These are phyloP conservation scores for Chloroceryle aenea DNA, from an alignment of 2,113 vertebrate genomes.

Conservation along the genomic window DNA sequence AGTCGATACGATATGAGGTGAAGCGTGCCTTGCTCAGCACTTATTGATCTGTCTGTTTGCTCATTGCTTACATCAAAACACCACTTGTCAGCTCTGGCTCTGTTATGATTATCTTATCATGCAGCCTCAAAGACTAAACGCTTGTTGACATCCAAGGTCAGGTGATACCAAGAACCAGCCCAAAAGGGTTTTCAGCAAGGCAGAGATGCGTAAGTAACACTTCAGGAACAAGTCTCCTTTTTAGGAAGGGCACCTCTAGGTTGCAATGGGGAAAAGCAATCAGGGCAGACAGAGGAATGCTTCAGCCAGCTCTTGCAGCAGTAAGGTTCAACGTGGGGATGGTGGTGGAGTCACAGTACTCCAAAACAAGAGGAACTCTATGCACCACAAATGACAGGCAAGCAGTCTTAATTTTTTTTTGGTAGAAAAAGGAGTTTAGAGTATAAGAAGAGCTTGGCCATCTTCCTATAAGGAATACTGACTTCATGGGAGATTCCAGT, in stretches of 20 bases:
- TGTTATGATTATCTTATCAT: slow-evolving; percentile 76
- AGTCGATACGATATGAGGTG: slow-evolving; percentile 76
- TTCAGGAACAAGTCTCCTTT: neutral
- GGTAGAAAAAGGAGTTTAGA: neutral
- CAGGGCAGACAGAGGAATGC: neutral
- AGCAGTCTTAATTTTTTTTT: neutral
- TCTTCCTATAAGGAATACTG: neutral
- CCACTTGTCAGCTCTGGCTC: slow-evolving; percentile 69
- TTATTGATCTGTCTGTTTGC: slow-evolving; percentile 78
- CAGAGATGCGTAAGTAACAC: neutral
- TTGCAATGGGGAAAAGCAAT: neutral
- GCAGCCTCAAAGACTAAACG: slow-evolving; percentile 47
- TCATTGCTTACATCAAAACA: slow-evolving; percentile 80
- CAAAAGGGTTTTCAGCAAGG: neutral
- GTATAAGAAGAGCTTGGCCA: neutral
- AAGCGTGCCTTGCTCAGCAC: slow-evolving; percentile 79
- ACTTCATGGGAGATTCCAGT: neutral
- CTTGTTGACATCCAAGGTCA: slow-evolving; percentile 49
- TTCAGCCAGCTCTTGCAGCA: neutral
- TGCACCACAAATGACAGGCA: neutral
- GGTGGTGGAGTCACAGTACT: neutral
- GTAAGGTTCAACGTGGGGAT: neutral
- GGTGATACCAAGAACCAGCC: neutral
- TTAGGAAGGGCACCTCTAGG: neutral
- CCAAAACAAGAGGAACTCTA: neutral